These are phyloP conservation scores for Urocitellus parryii DNA, from an alignment of 2,113 vertebrate species.

Conservation along the genomic window DNA sequence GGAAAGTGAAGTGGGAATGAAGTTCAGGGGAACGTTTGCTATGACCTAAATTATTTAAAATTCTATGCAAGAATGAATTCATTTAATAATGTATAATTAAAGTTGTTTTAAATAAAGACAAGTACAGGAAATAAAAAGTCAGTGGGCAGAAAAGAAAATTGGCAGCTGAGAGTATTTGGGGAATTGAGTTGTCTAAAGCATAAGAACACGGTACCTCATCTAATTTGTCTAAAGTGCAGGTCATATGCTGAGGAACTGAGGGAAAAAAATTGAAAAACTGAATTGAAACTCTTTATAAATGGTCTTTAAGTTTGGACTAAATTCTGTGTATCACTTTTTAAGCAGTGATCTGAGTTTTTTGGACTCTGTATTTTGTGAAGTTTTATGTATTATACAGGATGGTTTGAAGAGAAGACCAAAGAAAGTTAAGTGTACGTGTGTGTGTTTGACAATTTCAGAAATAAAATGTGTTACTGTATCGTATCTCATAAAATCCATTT, in stretches of 20 bases:
- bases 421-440: background rate
- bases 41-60: slow-evolving; percentile 2
- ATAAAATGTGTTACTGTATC: background rate
- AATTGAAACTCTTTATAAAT: background rate
- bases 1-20: background rate
- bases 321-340: slow-evolving; percentile 3
- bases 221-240: background rate
- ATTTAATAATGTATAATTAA: slow-evolving; percentile 35
- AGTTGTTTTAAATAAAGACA: slow-evolving; percentile 34
- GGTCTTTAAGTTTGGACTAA: background rate
- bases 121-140: background rate
- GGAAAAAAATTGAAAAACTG: background rate
- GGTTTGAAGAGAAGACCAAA: background rate
- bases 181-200: background rate
- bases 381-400: background rate
- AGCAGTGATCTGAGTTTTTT: background rate
- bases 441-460: background rate
- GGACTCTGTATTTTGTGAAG: background rate
- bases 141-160: background rate
- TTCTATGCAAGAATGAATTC: background rate
- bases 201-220: background rate
- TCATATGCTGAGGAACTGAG: background rate
- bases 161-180: background rate
- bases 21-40: background rate
- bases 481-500: background rate